Conservation (phyloP, 2,113 vertebrate genomes). For the Lagopus muta region DNA sequence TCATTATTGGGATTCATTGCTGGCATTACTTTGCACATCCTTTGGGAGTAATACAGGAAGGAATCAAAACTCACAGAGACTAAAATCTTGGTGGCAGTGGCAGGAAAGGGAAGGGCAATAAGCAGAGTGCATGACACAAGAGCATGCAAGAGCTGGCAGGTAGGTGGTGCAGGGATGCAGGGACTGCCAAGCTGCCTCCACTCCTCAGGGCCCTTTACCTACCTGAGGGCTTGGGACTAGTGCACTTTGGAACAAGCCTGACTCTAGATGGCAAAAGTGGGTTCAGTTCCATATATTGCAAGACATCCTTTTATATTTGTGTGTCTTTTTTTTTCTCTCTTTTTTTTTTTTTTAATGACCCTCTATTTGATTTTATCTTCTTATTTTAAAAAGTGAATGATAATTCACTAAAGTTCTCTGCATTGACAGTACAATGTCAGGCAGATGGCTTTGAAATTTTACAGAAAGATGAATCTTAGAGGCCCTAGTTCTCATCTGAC, state of each 20-base stretch:
- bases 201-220: not conserved
- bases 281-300: not conserved
- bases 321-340: not conserved
- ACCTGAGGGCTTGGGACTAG: not conserved
- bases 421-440: not conserved
- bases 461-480: constrained; percentile 1
- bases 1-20: not conserved
- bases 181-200: not conserved
- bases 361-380: not conserved
- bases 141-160: not conserved
- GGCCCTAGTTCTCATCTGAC: constrained; percentile 9
- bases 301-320: not conserved
- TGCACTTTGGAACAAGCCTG: not conserved
- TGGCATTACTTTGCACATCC: not conserved
- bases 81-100: not conserved
- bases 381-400: not conserved
- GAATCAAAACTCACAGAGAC: not conserved
- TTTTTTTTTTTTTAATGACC: not conserved
- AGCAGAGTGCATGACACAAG: accelerated
- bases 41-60: not conserved
- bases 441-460: constrained; percentile 45
- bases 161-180: not conserved
- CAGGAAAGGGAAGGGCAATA: not conserved
- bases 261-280: not conserved
- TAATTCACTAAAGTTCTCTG: constrained; percentile 14